Evolutionary conservation across 2,888 invertebrate species (phyloP), one percentile per base, ranked within the genome.

Genomic region (Folsomia candida): DNA sequence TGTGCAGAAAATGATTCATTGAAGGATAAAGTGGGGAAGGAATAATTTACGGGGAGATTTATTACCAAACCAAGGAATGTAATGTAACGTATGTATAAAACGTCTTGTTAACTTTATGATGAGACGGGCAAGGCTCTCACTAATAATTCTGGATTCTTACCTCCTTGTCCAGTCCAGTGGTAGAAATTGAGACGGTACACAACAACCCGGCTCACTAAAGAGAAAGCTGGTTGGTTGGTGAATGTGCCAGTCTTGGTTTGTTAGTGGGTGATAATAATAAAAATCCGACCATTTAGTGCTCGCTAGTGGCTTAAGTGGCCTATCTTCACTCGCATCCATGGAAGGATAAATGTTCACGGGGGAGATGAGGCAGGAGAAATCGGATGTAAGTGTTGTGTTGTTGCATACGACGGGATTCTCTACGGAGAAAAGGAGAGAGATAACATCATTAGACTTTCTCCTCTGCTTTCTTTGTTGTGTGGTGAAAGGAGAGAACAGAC

Each of bases 311-410:
- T 37, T 37, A 37, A 37, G 37, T 37, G 37, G 37, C 6, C 37
- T 37, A 37, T 37, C 37, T 54, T 54, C 22, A 6, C 54, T 54
- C 54, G 11, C 54, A 54, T 54, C 54, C 54, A 54, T 6, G 20
- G 4, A 4, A n/a, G 54, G 22, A 54, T 54, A 54, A 54, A 54
- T 54, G 54, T 54, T 54, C 22, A 54, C n/a, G 61, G 29, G 61
- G 28, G 29, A 61, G 61, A 61, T 61, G 61, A 61, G 28, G 29
- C n/a, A 61, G 63, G 63, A 64, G 63, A 64, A 64, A 64, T 28
- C 37, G 22, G 37, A 37, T 25, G 63, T 64, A 51, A 64, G 63
- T 54, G 54, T 54, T 54, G 54, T 54, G 18, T 54, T 18, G 37
- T 37, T 37, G 37, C 37, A 37, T 37, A 37, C 4, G 4, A 37